Evolutionary conservation across 2,888 invertebrate genomes (phyloP), one percentile per base, ranked within the genome.

Genomic region (Himalopsyche japonica): DNA sequence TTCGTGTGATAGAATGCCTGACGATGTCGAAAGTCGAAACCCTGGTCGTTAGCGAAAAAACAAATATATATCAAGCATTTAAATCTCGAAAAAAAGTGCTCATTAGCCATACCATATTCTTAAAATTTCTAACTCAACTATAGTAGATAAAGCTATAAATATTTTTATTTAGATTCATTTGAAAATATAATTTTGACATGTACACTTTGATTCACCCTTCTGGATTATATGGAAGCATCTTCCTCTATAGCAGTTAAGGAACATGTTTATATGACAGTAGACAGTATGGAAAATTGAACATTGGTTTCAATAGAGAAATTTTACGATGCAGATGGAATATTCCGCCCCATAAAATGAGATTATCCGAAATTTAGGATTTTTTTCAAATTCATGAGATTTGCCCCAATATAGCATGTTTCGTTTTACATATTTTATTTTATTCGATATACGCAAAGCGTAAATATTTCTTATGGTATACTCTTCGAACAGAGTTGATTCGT

Each of bases 251-350:
- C 57, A 57, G 57, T 57, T 57, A 57, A 34, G 80, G 49, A 80
- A 27, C 80, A 48, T 80, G 57, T 80, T 80, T 80, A 80, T 80
- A 57, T 80, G 80, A 49, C 76, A 47, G 57, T 76, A 77, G 82
- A 37, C 76, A n/a, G 77, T 82, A 82, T 82, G 82, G 82, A 82
- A 82, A 82, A 77, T 82, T 82, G 76, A 82, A 77, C 82, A 77
- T 76, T 76, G 76, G 47, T 82, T 82, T 82, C 82, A 82, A 82
- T 82, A 82, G 32, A 77, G 76, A 76, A 76, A 76, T 82, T 82
- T 82, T 76, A 76, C 37, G 82, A 76, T 76, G 82, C 76, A 77
- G 34, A 77, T 77, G 37, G 77, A 82, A 82, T 76, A 82, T 48
- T 82, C 57, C 10, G 57, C 57, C 20, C 57, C 57, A 57, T 57